Percentiles rank a stretch among this genome's conserved stretches.
Evolutionary conservation across 1,140 invertebrate species (phyloP).

Genomic region (Lysiphlebus fabarum): DNA sequence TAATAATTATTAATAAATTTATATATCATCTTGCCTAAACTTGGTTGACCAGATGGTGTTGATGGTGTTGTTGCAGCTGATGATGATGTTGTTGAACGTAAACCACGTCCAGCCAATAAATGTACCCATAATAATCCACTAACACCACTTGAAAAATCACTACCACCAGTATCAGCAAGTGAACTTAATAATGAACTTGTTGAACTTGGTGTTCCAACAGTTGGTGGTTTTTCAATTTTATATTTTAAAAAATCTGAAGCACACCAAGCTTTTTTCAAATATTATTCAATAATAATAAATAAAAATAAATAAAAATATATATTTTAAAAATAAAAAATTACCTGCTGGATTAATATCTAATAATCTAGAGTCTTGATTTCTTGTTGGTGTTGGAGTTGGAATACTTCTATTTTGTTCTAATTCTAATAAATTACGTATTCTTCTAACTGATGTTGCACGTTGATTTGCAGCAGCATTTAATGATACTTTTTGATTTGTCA

Average conservation of each 20-base stretch:
- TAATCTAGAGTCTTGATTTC: slow-evolving; percentile 64
- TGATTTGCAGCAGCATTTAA: slow-evolving; percentile 52
- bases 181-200: slow-evolving; percentile 52
- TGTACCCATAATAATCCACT: slow-evolving; percentile 90
- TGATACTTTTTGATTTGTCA: slow-evolving; percentile 45
- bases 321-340: slow-evolving; percentile 35
- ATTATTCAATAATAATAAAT: not conserved
- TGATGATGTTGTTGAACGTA: slow-evolving; percentile 73
- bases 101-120: slow-evolving; percentile 81
- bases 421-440: slow-evolving; percentile 77
- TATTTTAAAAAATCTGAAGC: slow-evolving; percentile 83
- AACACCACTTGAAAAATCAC: slow-evolving; percentile 63
- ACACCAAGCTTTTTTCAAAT: slow-evolving; percentile 4
- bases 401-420: slow-evolving; percentile 58
- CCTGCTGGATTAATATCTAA: slow-evolving; percentile 85
- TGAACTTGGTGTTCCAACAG: slow-evolving; percentile 55
- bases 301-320: slow-evolving; percentile 10
- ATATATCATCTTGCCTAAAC: slow-evolving; percentile 40
- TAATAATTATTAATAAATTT: no score
- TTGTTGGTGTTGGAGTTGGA: slow-evolving; percentile 71
- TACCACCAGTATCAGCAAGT: slow-evolving; percentile 42
- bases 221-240: slow-evolving; percentile 77
- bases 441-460: slow-evolving; percentile 68
- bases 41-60: slow-evolving; percentile 59
- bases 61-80: slow-evolving; percentile 64